Evolutionary conservation across 1,140 invertebrate species (phyloP), one percentile per base, ranked within the genome.

Genomic region (Drosophila tristis): DNA sequence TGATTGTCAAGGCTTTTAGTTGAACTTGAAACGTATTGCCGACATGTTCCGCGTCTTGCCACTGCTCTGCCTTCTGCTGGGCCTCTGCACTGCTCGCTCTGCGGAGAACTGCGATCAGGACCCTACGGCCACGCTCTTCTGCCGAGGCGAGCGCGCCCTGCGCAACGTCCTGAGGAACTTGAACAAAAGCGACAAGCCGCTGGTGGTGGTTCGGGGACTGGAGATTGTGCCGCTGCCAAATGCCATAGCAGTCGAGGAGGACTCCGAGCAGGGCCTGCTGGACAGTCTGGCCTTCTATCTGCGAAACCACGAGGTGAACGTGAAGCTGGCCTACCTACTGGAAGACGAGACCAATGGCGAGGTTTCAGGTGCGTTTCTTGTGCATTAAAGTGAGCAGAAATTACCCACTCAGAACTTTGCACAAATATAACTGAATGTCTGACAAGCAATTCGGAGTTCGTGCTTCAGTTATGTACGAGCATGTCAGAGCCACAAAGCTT

Each of bases 291-390:
- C 95, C 15, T 94, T 94, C 57, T 96, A 96, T 74, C 80, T 96
- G 2, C 93, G 95, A 66, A 94, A 93, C 7, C 94, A 96, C 75
- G 96, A 96, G 75, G 80, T 96, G 1, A 93, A 95, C 72, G 94
- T 96, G 4, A 95, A 94, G 66, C 90, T 96, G 48, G 94, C 94
- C 0, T 95, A 94, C 80, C 91, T 96, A 16, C 56, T 91, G 29
- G 79, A 87, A 6, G 84, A 82, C 5, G 72, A 61, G 11, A 60
- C 45, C 45, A 39, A 23, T 4, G 72, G 64, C 6, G 64, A 66
- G 64, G 54, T 71, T 25, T 53, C 67, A 50, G 80, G 80, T 89
- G 64, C 43, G 70, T 25, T 31, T 29, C 8, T 51, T 31, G n/a
- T 50, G 4, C 0, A 29, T 13, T 13, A 50, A 50, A 50, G 20